Evolutionary conservation across 2,888 invertebrate genomes (phyloP).

Genomic region (Yponomeuta sedellus): DNA sequence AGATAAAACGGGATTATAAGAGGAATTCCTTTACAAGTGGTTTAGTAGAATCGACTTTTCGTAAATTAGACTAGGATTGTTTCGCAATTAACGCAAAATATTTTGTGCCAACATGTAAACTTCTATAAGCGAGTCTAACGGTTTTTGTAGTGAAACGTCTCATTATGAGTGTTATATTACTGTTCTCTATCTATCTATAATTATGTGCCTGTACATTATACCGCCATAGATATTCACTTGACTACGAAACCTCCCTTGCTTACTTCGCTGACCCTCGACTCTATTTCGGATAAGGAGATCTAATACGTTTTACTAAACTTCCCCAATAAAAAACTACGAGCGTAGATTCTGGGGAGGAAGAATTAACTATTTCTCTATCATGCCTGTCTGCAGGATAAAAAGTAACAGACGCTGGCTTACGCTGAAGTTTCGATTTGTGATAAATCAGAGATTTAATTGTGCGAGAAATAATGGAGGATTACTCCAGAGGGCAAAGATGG

Average conservation of each 20-base stretch:
- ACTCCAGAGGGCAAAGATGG: constrained; percentile 22
- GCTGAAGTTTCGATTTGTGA: constrained; percentile 56
- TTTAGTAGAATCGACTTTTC: too few species aligned
- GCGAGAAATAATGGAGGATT: constrained; percentile 70
- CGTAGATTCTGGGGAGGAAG: constrained; percentile 26
- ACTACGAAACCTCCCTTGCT: background rate
- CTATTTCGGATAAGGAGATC: background rate
- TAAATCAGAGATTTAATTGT: constrained; percentile 70
- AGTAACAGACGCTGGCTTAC: background rate
- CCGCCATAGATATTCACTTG: background rate
- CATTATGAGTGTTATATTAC: too few species aligned
- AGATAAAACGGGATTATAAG: too few species aligned
- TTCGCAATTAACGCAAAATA: too few species aligned
- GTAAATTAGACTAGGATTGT: too few species aligned
- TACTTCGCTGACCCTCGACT: background rate
- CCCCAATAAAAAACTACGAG: constrained; percentile 2
- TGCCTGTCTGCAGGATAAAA: background rate
- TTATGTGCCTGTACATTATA: too few species aligned
- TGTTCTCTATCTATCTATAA: too few species aligned
- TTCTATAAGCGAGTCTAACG: too few species aligned
- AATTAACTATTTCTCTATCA: constrained; percentile 35
- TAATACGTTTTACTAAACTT: constrained; percentile 6
- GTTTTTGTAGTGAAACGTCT: too few species aligned
- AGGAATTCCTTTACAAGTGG: too few species aligned
- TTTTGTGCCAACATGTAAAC: too few species aligned